phyloP scores from a whole-genome alignment of 2,888 invertebrate genomes.

The Cephus runcator region DNA sequence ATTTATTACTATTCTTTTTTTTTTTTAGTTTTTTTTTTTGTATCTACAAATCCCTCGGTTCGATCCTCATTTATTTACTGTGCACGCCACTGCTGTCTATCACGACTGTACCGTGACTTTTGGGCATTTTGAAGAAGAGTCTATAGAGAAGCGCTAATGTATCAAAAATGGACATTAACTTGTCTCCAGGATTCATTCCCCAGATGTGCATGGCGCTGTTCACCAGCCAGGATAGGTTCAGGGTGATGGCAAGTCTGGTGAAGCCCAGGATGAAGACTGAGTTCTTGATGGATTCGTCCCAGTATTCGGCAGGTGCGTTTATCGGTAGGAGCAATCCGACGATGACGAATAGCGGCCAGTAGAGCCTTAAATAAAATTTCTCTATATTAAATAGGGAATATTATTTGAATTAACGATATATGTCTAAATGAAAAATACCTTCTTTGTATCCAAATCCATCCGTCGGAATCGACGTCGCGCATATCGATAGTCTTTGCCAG shows the following conservation, averaged over 20 bases:
- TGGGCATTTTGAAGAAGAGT: slow-evolving; percentile 53
- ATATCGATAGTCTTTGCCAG: slow-evolving; percentile 78
- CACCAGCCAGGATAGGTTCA: slow-evolving; percentile 77
- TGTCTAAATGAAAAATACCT: slow-evolving; percentile 66
- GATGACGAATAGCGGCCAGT: slow-evolving; percentile 75
- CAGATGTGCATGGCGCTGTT: slow-evolving; percentile 80
- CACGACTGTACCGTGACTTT: slow-evolving; percentile 53
- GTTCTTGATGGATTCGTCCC: slow-evolving; percentile 75
- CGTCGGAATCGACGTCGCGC: slow-evolving; percentile 81
- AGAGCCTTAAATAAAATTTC: slow-evolving; percentile 70
- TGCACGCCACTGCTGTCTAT: slow-evolving; percentile 48
- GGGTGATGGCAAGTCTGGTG: slow-evolving; percentile 73
- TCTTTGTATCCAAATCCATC: slow-evolving; percentile 84
- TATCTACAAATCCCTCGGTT: neutral
- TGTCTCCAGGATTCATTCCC: slow-evolving; percentile 77
- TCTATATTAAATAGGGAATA: neutral
- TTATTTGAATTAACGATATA: neutral
- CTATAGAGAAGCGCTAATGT: slow-evolving; percentile 42
- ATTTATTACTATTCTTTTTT: slow-evolving; percentile 7
- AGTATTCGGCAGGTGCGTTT: slow-evolving; percentile 83
- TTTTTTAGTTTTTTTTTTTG: slow-evolving; percentile 7
- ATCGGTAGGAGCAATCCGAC: slow-evolving; percentile 77
- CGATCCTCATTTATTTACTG: neutral
- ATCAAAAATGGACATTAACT: slow-evolving; percentile 70
- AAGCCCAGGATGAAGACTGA: slow-evolving; percentile 76